Conservation (phyloP, 2,113 vertebrate species). For the Daphoenositta chrysoptera region DNA sequence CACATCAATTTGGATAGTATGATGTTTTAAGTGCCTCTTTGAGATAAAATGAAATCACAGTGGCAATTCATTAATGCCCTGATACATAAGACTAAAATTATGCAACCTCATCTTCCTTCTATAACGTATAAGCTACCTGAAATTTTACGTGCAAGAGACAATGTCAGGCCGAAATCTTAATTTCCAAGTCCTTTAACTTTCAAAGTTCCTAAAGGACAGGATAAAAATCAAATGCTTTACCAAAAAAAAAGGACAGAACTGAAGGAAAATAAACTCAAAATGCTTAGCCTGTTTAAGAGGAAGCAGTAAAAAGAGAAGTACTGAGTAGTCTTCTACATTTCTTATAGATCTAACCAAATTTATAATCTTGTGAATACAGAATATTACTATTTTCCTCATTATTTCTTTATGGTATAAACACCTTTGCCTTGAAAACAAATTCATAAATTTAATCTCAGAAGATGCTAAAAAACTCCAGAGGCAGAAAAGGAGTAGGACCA, state of each 20-base stretch:
- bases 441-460: background rate
- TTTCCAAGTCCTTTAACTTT: background rate
- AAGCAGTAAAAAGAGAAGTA: background rate
- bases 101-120: background rate
- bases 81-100: background rate
- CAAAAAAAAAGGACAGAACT: background rate
- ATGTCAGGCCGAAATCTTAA: background rate
- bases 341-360: background rate
- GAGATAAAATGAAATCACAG: background rate
- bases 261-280: background rate
- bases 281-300: background rate
- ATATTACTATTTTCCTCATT: background rate
- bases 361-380: background rate
- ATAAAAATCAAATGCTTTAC: background rate
- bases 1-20: background rate
- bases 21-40: background rate
- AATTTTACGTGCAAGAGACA: background rate
- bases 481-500: background rate
- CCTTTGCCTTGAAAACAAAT: background rate
- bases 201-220: background rate
- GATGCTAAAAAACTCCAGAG: background rate
- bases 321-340: background rate
- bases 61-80: background rate
- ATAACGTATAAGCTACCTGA: fast-evolving
- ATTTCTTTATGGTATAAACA: background rate